Conservation (phyloP, 2,797 vertebrate genomes). For the Mormyrops boulengeri region DNA sequence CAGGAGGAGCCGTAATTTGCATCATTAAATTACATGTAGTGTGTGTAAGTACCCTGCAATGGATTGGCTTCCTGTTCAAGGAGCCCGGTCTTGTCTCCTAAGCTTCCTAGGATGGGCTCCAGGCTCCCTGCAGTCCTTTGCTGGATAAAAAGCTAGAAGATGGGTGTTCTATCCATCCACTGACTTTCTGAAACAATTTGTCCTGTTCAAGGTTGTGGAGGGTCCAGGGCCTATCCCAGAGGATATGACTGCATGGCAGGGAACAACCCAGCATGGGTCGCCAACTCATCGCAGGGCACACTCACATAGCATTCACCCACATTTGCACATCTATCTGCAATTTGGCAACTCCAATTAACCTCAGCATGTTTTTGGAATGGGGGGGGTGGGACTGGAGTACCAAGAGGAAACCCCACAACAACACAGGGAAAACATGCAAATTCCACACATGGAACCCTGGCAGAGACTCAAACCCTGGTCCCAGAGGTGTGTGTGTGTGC, state of each 20-base stretch:
- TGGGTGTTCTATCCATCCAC: background rate
- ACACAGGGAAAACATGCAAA: background rate
- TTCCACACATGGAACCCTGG: background rate
- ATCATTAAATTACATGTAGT: background rate
- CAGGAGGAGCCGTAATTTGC: background rate
- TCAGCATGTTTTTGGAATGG: background rate
- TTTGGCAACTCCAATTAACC: background rate
- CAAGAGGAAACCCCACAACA: background rate
- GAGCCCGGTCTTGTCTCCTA: background rate
- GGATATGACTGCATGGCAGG: background rate
- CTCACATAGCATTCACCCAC: background rate
- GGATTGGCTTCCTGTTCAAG: background rate
- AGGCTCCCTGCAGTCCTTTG: background rate
- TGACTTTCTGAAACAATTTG: background rate
- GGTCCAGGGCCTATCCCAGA: background rate
- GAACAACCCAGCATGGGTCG: background rate
- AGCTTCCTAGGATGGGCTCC: background rate
- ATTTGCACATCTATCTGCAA: background rate
- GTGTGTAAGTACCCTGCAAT: background rate
- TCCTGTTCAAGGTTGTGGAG: no score
- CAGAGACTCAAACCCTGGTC: background rate
- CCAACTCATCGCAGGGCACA: background rate
- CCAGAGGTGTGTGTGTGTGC: no score
- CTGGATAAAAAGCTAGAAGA: background rate
- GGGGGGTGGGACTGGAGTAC: background rate